Conservation (phyloP, 1,140 invertebrate genomes). For the Pseudachorutes palmiensis region DNA sequence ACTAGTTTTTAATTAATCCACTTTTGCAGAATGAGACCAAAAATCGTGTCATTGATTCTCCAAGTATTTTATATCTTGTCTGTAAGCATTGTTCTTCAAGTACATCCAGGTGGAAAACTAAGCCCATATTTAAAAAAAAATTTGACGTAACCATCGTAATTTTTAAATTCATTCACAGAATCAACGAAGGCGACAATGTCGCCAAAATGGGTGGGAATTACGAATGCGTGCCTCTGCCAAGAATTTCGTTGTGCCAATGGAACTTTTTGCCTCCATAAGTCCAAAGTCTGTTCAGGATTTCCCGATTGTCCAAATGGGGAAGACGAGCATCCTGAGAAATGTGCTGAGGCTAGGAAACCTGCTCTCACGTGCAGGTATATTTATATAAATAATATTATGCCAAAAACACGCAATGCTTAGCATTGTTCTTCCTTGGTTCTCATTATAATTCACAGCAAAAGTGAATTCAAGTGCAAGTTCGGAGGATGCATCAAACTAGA, state of each 20-base stretch:
- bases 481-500: slow-evolving; percentile 18
- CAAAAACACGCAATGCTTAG: neutral
- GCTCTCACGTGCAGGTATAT: neutral
- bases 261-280: slow-evolving; percentile 12
- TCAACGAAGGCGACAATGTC: neutral
- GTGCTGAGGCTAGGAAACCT: neutral
- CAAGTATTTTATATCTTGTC: too few relatives aligned
- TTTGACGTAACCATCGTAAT: too few relatives aligned
- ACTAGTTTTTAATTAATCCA: too few relatives aligned
- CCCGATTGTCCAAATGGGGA: slow-evolving; percentile 18
- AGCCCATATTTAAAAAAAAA: too few relatives aligned
- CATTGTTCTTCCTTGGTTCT: neutral
- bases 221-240: slow-evolving; percentile 19
- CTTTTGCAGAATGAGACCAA: too few relatives aligned
- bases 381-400: too few relatives aligned
- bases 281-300: slow-evolving; percentile 15
- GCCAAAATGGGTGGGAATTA: neutral
- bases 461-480: slow-evolving; percentile 27
- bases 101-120: too few relatives aligned
- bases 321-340: slow-evolving; percentile 17
- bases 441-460: neutral
- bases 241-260: slow-evolving; percentile 23
- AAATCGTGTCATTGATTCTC: too few relatives aligned
- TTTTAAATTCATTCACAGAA: neutral
- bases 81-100: too few relatives aligned